Evolutionary conservation across 2,888 invertebrate genomes (phyloP).

Genomic region (Mesopsocus fuscifrons): DNA sequence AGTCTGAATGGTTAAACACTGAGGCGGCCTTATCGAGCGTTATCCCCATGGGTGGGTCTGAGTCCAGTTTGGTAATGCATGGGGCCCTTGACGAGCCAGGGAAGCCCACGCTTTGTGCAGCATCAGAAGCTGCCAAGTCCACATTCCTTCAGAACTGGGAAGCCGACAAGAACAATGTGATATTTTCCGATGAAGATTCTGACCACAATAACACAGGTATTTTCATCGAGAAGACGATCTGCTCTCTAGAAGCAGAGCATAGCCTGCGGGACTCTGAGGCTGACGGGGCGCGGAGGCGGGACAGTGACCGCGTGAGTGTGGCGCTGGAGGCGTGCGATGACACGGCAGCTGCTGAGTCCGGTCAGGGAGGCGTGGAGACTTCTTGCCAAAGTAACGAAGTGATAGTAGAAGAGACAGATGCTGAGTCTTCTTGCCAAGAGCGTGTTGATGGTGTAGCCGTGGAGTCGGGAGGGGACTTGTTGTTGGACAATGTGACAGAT

Average conservation of each 20-base stretch:
- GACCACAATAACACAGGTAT: not conserved
- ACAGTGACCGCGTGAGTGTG: not conserved
- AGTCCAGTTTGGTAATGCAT: not conserved
- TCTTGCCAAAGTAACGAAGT: no score
- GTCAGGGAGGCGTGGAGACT: no score
- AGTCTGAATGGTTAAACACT: not conserved
- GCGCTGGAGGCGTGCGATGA: not conserved
- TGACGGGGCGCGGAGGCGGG: not conserved
- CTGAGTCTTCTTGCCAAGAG: not conserved
- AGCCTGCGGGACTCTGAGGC: not conserved
- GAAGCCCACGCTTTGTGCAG: not conserved
- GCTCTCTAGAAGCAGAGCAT: not conserved
- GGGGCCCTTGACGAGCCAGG: not conserved
- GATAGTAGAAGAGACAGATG: no score
- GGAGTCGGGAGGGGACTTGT: slow-evolving; percentile 1
- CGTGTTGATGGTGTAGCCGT: slow-evolving; percentile 3
- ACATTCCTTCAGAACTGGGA: not conserved
- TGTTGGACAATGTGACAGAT: slow-evolving; percentile 8
- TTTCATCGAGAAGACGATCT: not conserved
- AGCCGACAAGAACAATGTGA: not conserved
- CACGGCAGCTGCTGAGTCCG: not conserved
- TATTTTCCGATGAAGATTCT: not conserved
- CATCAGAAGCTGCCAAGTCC: not conserved
- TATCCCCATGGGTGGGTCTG: not conserved
- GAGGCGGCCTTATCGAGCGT: not conserved